Base-by-base conservation (phyloP, 1,140 invertebrate species). In the Camponotus pennsylvanicus region DNA sequence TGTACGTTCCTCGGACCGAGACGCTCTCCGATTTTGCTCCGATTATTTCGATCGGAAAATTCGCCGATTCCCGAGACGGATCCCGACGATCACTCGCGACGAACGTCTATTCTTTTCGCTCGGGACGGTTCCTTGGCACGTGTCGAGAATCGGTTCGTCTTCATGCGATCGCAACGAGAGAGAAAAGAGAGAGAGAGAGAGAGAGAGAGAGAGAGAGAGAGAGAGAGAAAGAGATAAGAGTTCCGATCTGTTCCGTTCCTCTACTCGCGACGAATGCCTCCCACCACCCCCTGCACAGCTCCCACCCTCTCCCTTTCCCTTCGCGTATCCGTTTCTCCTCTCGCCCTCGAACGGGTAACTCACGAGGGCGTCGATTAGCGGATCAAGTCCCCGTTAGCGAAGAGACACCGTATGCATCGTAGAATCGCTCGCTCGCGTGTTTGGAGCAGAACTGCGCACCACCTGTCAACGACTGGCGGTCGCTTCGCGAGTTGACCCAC, bases 381-480 rank as follows among this genome's bases (percentile, higher is more conserved):
- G 15, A 40, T 66, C 40, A 57, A n/a, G 8, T 40, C 13, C 18
- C 40, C n/a, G 32, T 32, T n/a, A 61, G 57, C 42, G 42, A 42
- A 45, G 13, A 11, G 34, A 21, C 57, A 32, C 49, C 57, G 70
- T 49, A 37, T 59, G 21, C 69, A 59, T 49, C 32, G 52, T 6
- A 34, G 52, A 59, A 42, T 55, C 66, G 34, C 52, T 1, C 66
- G 45, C 37, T 42, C 77, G 27, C 67, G 55, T 37, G 55, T 13
- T 13, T n/a, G 55, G 11, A 75, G 52, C 13, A 45, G 55, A 85
- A 78, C 73, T 78, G 82, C 82, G 82, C 82, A 85, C 82, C 73
- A 85, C 73, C 73, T 85, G 82, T 85, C 70, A 57, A 88, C 45
- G 34, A 57, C 52, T 59, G 37, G 37, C 34, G 49, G 15, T 52